Conservation (phyloP, 2,888 invertebrate species). For the Dryomyza anilis region DNA sequence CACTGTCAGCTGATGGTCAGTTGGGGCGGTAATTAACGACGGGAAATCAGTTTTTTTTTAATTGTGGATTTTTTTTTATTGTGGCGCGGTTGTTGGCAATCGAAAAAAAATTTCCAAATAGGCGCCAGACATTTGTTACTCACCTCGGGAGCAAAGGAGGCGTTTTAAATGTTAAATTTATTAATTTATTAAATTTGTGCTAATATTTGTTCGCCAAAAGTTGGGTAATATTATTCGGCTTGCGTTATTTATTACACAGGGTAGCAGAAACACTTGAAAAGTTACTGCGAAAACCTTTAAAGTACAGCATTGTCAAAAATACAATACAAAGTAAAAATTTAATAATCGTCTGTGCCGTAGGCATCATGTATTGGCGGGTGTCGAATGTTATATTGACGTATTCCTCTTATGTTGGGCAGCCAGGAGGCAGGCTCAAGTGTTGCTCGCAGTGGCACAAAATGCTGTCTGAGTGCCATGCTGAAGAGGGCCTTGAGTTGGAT, state of each 20-base stretch:
- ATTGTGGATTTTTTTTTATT: too few relatives aligned
- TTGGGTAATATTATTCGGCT: not conserved
- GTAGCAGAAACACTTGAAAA: too few relatives aligned
- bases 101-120: not conserved
- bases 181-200: not conserved
- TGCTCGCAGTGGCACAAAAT: slow-evolving; percentile 6
- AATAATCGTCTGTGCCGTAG: too few relatives aligned
- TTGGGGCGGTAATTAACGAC: slow-evolving; percentile 39
- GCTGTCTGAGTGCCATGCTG: slow-evolving; percentile 15
- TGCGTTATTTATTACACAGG: too few relatives aligned
- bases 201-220: not conserved
- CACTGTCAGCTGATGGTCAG: not conserved
- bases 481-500: slow-evolving; percentile 14
- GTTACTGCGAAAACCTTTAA: too few relatives aligned
- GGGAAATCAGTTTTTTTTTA: slow-evolving; percentile 37
- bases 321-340: not conserved
- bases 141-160: not conserved
- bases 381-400: slow-evolving; percentile 10
- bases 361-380: slow-evolving; percentile 13
- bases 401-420: not conserved
- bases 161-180: not conserved
- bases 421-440: slow-evolving; percentile 4
- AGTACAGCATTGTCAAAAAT: slow-evolving; percentile 1
- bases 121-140: slow-evolving; percentile 15
- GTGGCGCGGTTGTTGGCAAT: not conserved